Evolutionary conservation across 2,888 invertebrate genomes (phyloP).

Genomic region (Eupithecia inturbata): DNA sequence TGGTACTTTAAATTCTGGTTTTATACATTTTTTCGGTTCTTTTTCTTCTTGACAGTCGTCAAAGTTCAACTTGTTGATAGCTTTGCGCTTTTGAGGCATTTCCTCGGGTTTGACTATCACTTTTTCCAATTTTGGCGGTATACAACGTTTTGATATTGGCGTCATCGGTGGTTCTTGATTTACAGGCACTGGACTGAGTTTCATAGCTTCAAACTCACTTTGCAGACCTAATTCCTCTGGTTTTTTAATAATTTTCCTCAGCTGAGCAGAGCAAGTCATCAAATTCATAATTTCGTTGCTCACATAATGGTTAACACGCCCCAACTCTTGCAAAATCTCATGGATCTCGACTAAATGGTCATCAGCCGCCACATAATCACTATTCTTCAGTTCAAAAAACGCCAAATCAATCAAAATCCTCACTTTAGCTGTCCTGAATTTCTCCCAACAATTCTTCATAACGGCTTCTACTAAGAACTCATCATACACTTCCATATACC

Average conservation of each 20-base stretch:
- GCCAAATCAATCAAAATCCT: constrained; percentile 64
- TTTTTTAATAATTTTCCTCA: constrained; percentile 50
- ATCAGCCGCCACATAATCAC: constrained; percentile 55
- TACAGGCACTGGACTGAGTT: constrained; percentile 24
- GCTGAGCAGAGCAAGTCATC: constrained; percentile 57
- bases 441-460: constrained; percentile 39
- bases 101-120: constrained; percentile 65
- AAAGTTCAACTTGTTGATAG: constrained; percentile 61
- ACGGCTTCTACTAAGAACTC: constrained; percentile 54
- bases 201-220: constrained; percentile 46
- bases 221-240: constrained; percentile 53
- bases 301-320: constrained; percentile 49
- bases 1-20: constrained; percentile 68
- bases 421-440: constrained; percentile 52
- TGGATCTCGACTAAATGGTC: constrained; percentile 62
- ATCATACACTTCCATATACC: constrained; percentile 47
- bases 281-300: constrained; percentile 66
- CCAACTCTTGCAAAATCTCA: constrained; percentile 57
- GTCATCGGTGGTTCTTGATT: constrained; percentile 51
- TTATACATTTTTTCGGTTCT: constrained; percentile 41
- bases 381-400: constrained; percentile 61
- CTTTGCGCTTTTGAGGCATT: constrained; percentile 62
- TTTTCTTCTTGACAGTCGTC: constrained; percentile 58
- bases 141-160: constrained; percentile 53
- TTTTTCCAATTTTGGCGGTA: constrained; percentile 49